Evolutionary conservation across 2,797 vertebrate species (phyloP), one percentile per base, ranked within the genome.

Genomic region (Phoxinus dragarum): DNA sequence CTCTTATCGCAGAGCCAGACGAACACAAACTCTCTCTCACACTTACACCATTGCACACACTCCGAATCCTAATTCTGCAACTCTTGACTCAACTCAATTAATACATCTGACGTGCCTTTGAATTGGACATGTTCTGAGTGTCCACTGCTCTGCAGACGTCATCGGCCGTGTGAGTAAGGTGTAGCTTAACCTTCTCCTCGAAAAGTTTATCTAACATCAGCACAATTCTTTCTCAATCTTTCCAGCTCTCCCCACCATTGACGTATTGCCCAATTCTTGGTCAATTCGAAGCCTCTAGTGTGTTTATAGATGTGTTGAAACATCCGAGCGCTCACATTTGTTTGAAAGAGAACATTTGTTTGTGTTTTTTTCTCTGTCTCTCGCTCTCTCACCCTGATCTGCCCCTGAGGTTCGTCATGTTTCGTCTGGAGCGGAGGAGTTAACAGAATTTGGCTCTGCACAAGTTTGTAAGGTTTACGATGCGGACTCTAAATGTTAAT

Each of bases 231-330:
- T 73, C 81, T 42, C 72, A 82, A 87, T 68, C 49, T 38, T 59
- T 82, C 81, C 67, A 59, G 61, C 49, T 10, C 49, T 54, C 49
- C 69, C 72, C 17, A 0, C 75, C 76, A 67, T 67, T 74, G 68
- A 84, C 71, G 19, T 78, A 87, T 72, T 74, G 84, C 83, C 80
- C 69, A 74, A 36, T 49, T 76, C 79, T 88, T 78, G 56, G 80
- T 81, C 68, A 82, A 75, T 86, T 77, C 64, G 1, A 59, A 54
- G 52, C 80, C 85, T 82, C 69, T 52, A 64, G 68, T 56, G 85
- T 86, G 86, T 88, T 86, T 86, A 80, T 66, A 75, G 49, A 68
- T 80, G 67, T 85, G 84, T 80, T 69, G 82, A 85, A 88, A 89
- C 82, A 64, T 34, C 64, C 1, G 40, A 82, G 36, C 36, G 4